Percentiles rank a stretch among this genome's conserved stretches.
Conservation (phyloP, 92 coral and sea anemone species). For the Phenganax marumi region DNA sequence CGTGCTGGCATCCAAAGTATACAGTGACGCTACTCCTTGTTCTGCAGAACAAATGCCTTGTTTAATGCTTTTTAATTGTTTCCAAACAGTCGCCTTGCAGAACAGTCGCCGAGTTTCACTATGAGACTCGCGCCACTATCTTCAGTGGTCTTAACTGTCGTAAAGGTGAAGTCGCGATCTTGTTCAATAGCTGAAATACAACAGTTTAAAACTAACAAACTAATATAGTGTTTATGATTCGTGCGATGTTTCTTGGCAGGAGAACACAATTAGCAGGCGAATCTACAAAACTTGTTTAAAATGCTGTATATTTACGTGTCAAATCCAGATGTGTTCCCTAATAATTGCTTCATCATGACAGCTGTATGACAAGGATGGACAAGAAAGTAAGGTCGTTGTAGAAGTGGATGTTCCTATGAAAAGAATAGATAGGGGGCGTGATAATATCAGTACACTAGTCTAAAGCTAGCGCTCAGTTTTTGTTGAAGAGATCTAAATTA, state of each 20-base stretch:
- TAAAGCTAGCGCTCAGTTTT: background rate
- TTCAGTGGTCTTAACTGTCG: too few species aligned
- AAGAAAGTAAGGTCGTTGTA: constrained; percentile 81
- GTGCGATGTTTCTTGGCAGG: too few species aligned
- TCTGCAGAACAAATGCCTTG: background rate
- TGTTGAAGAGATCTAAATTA: background rate
- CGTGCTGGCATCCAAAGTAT: background rate
- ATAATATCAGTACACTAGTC: background rate
- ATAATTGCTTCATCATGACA: constrained; percentile 72
- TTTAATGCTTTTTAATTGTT: background rate
- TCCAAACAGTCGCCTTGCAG: background rate
- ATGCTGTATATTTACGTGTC: constrained; percentile 5
- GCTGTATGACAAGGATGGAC: constrained; percentile 98
- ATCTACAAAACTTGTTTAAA: too few species aligned
- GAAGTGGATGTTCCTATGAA: constrained; percentile 78
- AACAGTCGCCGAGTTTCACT: background rate
- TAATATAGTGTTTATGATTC: too few species aligned
- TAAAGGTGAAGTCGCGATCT: too few species aligned
- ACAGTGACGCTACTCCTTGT: background rate
- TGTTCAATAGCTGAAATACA: too few species aligned
- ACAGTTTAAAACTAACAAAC: too few species aligned
- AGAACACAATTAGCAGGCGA: too few species aligned
- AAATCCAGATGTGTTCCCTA: background rate
- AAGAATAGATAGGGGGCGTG: background rate
- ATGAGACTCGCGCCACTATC: background rate